Conservation (phyloP, 2,888 invertebrate species). For the Drosophila robusta region DNA sequence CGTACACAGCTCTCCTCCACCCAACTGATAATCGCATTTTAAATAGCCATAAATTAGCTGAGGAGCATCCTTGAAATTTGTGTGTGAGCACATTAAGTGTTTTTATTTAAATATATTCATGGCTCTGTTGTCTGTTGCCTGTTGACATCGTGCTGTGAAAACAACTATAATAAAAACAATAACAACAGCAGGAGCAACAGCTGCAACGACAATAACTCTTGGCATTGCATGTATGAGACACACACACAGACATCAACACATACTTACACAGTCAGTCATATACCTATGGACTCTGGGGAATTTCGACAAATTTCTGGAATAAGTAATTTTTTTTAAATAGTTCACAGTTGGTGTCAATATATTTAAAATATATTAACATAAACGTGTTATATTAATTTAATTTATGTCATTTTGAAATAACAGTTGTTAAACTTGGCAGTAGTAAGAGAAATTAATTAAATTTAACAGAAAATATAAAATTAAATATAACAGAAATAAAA, state of each 20-base stretch:
- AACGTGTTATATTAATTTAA: too few relatives aligned
- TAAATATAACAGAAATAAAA: too few relatives aligned
- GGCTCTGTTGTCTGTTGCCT: conserved; percentile 45
- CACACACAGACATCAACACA: conserved; percentile 1
- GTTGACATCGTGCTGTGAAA: conserved; percentile 64
- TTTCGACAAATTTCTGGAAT: background rate
- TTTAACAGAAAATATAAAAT: too few relatives aligned
- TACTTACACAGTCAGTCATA: conserved; percentile 17
- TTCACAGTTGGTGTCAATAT: too few relatives aligned
- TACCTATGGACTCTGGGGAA: conserved; percentile 43
- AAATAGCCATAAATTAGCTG: conserved; percentile 18
- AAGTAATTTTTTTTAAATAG: background rate
- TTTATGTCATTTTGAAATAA: too few relatives aligned
- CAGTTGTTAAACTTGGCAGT: too few relatives aligned
- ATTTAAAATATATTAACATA: too few relatives aligned
- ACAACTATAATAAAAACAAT: conserved; percentile 67
- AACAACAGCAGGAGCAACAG: conserved; percentile 68
- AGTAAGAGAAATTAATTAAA: too few relatives aligned
- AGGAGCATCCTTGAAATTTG: conserved; percentile 19
- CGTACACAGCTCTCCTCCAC: background rate
- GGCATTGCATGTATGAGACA: conserved; percentile 36
- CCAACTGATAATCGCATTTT: conserved; percentile 18
- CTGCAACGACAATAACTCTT: conserved; percentile 76
- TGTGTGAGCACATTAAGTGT: conserved; percentile 31
- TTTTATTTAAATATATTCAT: conserved; percentile 75